Evolutionary conservation across 2,113 vertebrate species (phyloP), one percentile per base, ranked within the genome.

Genomic region (Scytalopus superciliaris): DNA sequence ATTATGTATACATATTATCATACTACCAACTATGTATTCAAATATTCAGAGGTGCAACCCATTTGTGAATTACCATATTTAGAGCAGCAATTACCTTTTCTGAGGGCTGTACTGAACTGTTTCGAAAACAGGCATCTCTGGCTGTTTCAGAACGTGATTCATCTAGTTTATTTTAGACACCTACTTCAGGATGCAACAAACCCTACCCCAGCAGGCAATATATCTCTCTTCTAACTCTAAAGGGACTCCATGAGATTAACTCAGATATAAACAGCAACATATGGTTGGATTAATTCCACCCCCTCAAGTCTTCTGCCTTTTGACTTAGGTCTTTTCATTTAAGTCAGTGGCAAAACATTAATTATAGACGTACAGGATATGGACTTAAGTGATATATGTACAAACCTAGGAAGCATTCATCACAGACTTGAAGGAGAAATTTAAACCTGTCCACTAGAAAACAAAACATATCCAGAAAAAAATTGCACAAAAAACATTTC

Each of bases 271-370:
- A 81, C 84, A 94, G 57, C 89, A 96, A 63, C 68, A 91, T 89
- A 74, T 59, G 84, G 76, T 81, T 87, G 89, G 91, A 94, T 87
- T 91, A 95, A 92, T 89, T 92, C 84, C 80, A 79, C 59, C 47
- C 50, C 14, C 80, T 79, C 75, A 63, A 69, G 72, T 88, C 39
- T 87, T 84, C 86, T 84, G 72, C n/a, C 12, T 93, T 92, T 82
- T 88, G 70, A 89, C 66, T 88, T 77, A 30, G 59, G 50, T 70
- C 37, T 86, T 90, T 83, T 50, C 45, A 86, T 90, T 72, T 68
- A 87, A 90, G 40, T 80, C 28, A 52, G 10, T 33, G 37, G 35
- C 39, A 94, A 95, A 92, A 67, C 35, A 72, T 64, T 89, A 73
- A 50, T 69, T 92, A 57, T 25, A 88, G 40, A 69, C 84, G 42